Evolutionary conservation across 2,113 vertebrate genomes (phyloP), one percentile per base, ranked within the genome.

Genomic region (Phasianus colchicus): DNA sequence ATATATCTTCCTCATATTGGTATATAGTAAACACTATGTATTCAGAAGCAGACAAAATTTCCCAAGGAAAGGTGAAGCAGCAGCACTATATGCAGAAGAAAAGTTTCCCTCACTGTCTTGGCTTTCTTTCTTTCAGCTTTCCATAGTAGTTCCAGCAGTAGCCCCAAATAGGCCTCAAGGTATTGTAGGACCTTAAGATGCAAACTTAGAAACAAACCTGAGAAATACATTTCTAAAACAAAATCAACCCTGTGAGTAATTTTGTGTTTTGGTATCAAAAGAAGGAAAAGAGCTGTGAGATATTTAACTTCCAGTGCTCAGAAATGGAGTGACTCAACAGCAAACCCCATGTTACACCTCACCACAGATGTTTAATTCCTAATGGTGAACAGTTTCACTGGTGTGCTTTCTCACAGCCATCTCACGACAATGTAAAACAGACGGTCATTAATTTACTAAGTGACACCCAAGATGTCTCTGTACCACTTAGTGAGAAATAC

Each of bases 351-450:
- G 73, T 81, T 67, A 38, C 69, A 89, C 75, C 61, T 92, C 67
- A 66, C 38, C 42, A 64, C 9, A 55, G 32, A 89, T 48, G 52
- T 52, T 80, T 48, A 63, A 76, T 80, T 76, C 83, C 57, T 55
- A 52, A 34, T 71, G 48, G 58, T 29, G 74, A 89, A 69, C 6
- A 80, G 48, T 20, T 43, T 82, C 70, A 52, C 71, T 90, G 72
- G 50, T 69, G 65, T 52, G 40, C 43, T 93, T 92, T 91, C 80
- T 90, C 83, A 81, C 86, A 90, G 83, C 27, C 93, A 81, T 92
- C 75, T 72, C 67, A 79, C 77, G 78, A 85, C 84, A 91, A 87
- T 93, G 78, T 78, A 87, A 95, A 87, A 61, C 84, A 93, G 91
- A 95, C 0, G 2, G 77, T 94, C 94, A 91, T 87, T 96, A 95